Evolutionary conservation across 2,797 vertebrate species (phyloP).

Genomic region (Mus minutoides): DNA sequence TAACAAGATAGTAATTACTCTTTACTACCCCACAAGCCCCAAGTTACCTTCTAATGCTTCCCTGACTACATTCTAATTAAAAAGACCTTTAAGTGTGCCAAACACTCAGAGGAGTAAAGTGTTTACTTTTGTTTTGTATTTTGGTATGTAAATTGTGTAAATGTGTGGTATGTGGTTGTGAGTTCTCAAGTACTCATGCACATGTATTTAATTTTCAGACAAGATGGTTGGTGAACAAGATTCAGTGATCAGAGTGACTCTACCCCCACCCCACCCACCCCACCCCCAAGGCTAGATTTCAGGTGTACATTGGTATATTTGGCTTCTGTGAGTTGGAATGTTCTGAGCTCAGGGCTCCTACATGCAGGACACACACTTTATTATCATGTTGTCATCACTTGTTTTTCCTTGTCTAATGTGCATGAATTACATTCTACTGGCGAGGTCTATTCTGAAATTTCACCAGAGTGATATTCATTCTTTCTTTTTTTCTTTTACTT

Average conservation of each 20-base stretch:
- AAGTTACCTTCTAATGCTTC: background rate
- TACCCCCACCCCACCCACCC: rapidly evolving
- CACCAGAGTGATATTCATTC: background rate
- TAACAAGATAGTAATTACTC: background rate
- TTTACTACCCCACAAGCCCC: background rate
- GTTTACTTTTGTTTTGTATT: background rate
- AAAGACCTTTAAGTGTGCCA: background rate
- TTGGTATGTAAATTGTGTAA: background rate
- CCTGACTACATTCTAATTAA: background rate
- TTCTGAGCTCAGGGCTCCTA: background rate
- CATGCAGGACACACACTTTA: background rate
- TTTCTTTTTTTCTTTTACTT: slow-evolving; percentile 8
- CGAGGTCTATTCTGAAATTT: background rate
- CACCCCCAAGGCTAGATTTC: background rate
- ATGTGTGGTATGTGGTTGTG: background rate
- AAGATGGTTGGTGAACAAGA: background rate
- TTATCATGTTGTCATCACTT: slow-evolving; percentile 1
- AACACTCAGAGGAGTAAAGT: background rate
- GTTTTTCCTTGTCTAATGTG: background rate
- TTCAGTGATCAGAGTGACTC: background rate
- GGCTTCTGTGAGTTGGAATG: background rate
- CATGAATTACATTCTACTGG: background rate
- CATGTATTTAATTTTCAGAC: background rate
- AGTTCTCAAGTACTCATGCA: background rate
- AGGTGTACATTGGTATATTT: background rate